Conservation (phyloP, 1,140 invertebrate genomes). For the Chironomus tepperi region DNA sequence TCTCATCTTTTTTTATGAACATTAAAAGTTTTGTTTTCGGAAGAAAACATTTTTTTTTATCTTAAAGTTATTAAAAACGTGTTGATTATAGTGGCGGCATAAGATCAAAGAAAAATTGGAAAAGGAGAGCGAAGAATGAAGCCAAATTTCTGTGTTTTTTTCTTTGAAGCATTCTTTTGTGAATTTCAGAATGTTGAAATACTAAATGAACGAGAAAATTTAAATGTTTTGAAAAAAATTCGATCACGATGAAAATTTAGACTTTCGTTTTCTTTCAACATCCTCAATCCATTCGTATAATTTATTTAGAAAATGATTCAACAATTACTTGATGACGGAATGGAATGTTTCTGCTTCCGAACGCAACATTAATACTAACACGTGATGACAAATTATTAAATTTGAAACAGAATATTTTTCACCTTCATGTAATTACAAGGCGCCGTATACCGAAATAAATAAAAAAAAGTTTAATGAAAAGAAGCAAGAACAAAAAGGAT, state of each 20-base stretch:
- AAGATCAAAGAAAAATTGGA: neutral
- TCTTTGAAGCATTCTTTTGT: neutral
- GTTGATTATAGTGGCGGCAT: constrained; percentile 20
- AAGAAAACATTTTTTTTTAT: neutral
- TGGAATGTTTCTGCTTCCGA: neutral
- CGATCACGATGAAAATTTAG: neutral
- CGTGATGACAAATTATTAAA: constrained; percentile 8
- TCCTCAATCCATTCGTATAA: no score
- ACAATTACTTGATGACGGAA: neutral
- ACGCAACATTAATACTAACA: neutral
- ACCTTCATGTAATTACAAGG: constrained; percentile 8
- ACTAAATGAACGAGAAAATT: neutral
- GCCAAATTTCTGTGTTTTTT: neutral
- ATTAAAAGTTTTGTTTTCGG: neutral
- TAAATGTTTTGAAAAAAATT: neutral
- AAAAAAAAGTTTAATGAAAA: neutral
- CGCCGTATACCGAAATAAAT: neutral
- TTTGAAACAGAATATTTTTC: constrained; percentile 9
- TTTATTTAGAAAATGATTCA: no score
- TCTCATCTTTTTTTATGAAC: neutral
- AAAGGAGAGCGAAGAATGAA: neutral
- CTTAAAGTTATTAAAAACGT: constrained; percentile 20
- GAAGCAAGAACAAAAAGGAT: neutral
- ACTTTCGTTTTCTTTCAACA: neutral
- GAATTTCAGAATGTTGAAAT: neutral